These are phyloP conservation scores for Phalacrocorax aristotelis DNA, from an alignment of 2,113 vertebrate genomes.

Conservation along the genomic window DNA sequence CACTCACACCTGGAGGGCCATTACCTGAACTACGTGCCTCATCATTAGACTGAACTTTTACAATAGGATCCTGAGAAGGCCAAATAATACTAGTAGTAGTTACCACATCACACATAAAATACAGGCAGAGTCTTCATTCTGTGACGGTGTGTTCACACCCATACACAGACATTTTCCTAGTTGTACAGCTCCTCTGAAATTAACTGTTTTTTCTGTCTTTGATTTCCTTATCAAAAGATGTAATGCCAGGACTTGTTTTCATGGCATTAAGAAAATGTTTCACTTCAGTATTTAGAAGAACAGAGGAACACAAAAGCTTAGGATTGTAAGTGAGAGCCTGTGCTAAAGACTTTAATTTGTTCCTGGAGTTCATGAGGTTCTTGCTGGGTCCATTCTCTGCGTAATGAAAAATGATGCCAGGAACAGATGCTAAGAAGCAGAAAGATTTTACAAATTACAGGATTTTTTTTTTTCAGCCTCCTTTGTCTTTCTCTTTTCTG, in stretches of 20 bases:
- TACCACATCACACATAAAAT: not conserved
- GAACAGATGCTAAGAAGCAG: not conserved
- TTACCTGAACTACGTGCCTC: not conserved
- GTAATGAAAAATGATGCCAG: not conserved
- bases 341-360: not conserved
- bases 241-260: not conserved
- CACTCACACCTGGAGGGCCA: not conserved
- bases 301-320: not conserved
- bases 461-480: not conserved
- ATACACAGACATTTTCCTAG: not conserved
- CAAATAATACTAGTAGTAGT: not conserved
- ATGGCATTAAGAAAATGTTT: not conserved
- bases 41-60: not conserved
- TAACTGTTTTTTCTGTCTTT: not conserved
- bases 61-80: not conserved
- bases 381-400: not conserved
- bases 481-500: not conserved
- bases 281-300: not conserved
- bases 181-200: not conserved
- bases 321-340: not conserved
- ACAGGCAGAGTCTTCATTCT: not conserved
- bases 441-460: not conserved
- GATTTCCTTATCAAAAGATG: not conserved
- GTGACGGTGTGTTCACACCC: not conserved
- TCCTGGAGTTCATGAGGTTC: not conserved